Evolutionary conservation across 2,113 vertebrate species (phyloP), one percentile per base, ranked within the genome.

Genomic region (Cygnus buccinator): DNA sequence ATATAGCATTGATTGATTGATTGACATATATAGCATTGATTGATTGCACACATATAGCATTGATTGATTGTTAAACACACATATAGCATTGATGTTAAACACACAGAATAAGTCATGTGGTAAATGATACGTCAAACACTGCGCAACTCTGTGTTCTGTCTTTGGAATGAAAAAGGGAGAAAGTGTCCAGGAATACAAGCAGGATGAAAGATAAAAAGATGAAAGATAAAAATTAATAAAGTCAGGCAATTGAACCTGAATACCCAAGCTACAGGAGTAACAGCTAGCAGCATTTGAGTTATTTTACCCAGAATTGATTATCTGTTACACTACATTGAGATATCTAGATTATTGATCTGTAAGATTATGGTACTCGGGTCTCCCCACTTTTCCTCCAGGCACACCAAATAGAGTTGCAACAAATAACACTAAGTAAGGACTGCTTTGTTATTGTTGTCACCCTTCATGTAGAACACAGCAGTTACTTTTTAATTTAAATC

Each of bases 401-500:
- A 77, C 59, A 72, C 11, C 9, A 59, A 96, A 86, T 63, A 63
- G 89, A 96, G 84, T 71, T 92, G 96, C 94, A 96, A 93, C 96
- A 96, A 97, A 97, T 93, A 97, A 96, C 95, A 97, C 96, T 96
- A 97, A 97, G 96, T 95, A 97, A 98, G 97, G 95, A 96, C 93
- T 95, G 96, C 95, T 97, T 95, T 94, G 97, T 97, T 98, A 98
- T 95, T 97, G 97, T 97, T 98, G 97, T 98, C 97, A 97, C 97
- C 97, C 97, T 97, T 97, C 94, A 97, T 98, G 97, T 97, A 97
- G 98, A 98, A 97, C 97, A 96, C 11, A 96, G 95, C 96, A 94
- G 97, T 98, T 98, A 97, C 88, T 98, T 98, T 98, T 98, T 98
- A 98, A 98, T 98, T 98, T 98, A 98, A 98, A 98, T 98, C 98